phyloP scores from a whole-genome alignment of 2,797 vertebrate genomes.

The Pangasius mekongensis region DNA sequence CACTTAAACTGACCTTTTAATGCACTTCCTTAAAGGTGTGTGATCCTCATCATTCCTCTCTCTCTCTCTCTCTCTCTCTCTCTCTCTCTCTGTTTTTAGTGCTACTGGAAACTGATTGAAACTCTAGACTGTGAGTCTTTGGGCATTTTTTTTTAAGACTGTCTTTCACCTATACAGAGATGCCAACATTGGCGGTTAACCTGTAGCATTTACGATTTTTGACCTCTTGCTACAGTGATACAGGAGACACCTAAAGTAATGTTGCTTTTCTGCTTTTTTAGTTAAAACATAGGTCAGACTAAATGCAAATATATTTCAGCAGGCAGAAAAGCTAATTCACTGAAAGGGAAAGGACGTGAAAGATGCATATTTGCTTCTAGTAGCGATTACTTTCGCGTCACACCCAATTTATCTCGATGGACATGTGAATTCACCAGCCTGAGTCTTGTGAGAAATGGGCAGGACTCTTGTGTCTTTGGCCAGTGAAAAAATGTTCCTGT shows the following conservation, averaged over 20 bases:
- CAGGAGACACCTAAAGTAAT: not conserved
- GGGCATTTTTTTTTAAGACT: not conserved
- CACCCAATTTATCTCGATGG: not conserved
- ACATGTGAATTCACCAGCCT: not conserved
- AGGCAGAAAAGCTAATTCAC: not conserved
- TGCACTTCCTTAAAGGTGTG: constrained; percentile 13
- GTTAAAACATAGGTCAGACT: not conserved
- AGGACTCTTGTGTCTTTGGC: not conserved
- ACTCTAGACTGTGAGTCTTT: constrained; percentile 47
- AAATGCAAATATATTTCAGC: not conserved
- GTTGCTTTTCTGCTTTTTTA: not conserved
- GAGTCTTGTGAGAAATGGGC: not conserved
- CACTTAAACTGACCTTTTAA: constrained; percentile 6
- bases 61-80: constrained; percentile 6
- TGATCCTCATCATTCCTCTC: constrained; percentile 1
- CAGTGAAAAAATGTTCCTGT: not conserved
- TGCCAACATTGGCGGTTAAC: not conserved
- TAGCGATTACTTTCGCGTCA: not conserved
- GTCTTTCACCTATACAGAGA: not conserved
- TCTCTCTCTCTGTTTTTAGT: constrained; percentile 27
- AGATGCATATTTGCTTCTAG: not conserved
- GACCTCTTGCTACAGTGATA: not conserved
- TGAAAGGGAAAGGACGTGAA: not conserved
- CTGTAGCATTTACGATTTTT: not conserved
- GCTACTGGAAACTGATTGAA: constrained; percentile 51